Evolutionary conservation across 2,797 vertebrate species (phyloP), one percentile per base, ranked within the genome.

Genomic region (Sebastes nivosus): DNA sequence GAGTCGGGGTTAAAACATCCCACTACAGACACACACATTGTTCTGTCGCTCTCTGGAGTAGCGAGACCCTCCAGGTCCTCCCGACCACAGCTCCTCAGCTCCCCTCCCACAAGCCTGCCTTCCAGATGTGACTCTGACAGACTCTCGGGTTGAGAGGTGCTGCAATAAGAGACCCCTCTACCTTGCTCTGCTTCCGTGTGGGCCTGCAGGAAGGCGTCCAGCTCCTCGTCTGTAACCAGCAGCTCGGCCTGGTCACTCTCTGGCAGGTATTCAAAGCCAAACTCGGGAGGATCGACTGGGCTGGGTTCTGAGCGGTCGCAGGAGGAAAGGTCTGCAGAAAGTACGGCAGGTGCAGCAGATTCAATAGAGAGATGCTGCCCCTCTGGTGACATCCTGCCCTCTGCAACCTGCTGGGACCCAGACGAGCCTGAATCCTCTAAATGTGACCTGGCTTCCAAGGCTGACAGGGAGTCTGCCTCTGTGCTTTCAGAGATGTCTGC

Each of bases 131-230:
- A 64, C 59, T 90, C 89, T 0, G 87, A 90, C 67, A 92, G 84
- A 20, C 87, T 87, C 22, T 92, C 88, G 0, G 90, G 86, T 4
- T 77, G 73, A 9, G 93, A 75, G 3, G 80, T 66, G 69, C 90
- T 73, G 18, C 87, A 81, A 8, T 36, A 81, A 9, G 83, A 81
- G 24, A 72, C 29, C 0, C 38, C 72, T 1, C 72, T 13, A 3
- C 58, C 69, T 72, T 83, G 91, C 80, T 89, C 67, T 50, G 76
- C 93, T 77, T 91, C 95, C 4, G 88, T 85, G 76, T 97, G 97
- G 3, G 95, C 95, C 88, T 92, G 96, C 68, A 99, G 94, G 91
- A 99, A 99, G 0, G 97, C 97, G 86, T 99, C 98, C 71, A 99
- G 91, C 84, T 99, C 98, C 79, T 97, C 97, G 20, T 99, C 97